Conservation (phyloP, 2,797 vertebrate genomes). For the Sebastolobus altivelis region DNA sequence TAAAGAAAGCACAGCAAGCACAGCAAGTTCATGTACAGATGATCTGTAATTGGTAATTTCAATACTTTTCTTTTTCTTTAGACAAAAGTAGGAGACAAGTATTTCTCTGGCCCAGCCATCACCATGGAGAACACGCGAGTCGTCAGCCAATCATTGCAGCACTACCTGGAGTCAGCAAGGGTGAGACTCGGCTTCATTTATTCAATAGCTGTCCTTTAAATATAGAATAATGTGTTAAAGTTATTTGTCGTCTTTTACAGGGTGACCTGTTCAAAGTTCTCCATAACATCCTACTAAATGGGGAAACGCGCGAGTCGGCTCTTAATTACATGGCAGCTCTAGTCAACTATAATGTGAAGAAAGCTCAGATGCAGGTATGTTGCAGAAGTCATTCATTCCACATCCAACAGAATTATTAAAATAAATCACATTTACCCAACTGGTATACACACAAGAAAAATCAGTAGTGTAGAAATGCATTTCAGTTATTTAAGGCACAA, state of each 20-base stretch:
- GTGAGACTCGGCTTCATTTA: constrained; percentile 73
- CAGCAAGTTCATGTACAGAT: not conserved
- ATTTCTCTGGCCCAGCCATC: constrained; percentile 98
- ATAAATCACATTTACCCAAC: not conserved
- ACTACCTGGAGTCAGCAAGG: constrained; percentile 96
- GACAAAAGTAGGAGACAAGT: constrained; percentile 97
- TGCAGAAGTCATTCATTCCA: not conserved
- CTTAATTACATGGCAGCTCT: constrained; percentile 96
- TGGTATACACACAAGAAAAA: not conserved
- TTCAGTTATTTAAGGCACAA: not conserved
- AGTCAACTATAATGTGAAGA: constrained; percentile 98
- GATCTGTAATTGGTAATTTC: not conserved
- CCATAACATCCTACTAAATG: constrained; percentile 95
- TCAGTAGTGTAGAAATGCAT: not conserved
- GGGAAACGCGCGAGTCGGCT: constrained; percentile 95
- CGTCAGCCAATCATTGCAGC: constrained; percentile 97
- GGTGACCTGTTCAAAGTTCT: constrained; percentile 97
- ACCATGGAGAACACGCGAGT: constrained; percentile 98
- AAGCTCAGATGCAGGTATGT: constrained; percentile 97
- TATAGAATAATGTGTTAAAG: constrained; percentile 5
- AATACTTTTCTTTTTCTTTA: constrained; percentile 65
- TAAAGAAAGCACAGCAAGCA: no score
- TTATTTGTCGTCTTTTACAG: constrained; percentile 76
- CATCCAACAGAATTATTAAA: not conserved
- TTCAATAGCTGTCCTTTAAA: not conserved